Percentiles rank a stretch among this genome's conserved stretches.
Conservation (phyloP, 2,797 vertebrate genomes). For the Momotus momota region DNA sequence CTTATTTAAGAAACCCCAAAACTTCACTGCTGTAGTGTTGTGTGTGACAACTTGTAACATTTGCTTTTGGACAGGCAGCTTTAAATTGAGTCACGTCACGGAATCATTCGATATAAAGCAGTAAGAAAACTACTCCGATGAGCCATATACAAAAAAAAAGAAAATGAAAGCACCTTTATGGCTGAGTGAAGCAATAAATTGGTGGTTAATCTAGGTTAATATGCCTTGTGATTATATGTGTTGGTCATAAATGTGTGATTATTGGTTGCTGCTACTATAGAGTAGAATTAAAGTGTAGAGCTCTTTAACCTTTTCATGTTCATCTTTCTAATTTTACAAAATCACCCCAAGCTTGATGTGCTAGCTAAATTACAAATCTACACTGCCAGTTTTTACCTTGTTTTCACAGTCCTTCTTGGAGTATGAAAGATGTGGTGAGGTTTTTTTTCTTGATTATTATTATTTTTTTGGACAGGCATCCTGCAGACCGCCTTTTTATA, state of each 20-base stretch:
- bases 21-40: neutral
- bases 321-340: neutral
- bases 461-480: neutral
- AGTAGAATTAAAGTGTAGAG: neutral
- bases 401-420: neutral
- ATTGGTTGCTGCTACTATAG: neutral
- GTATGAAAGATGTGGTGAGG: neutral
- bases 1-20: neutral
- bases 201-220: neutral
- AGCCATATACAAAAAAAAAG: neutral
- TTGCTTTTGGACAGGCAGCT: neutral
- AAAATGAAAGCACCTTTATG: neutral
- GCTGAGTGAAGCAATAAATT: neutral
- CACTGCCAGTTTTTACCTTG: neutral
- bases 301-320: neutral
- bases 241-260: neutral
- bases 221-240: neutral
- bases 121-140: neutral
- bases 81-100: no score
- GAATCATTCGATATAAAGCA: neutral
- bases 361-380: neutral
- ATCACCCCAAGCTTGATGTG: fast-evolving
- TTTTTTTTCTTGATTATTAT: no score
- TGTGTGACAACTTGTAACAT: neutral
- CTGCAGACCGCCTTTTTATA: neutral